Conservation (phyloP, 2,113 vertebrate genomes). For the Zeus faber region DNA sequence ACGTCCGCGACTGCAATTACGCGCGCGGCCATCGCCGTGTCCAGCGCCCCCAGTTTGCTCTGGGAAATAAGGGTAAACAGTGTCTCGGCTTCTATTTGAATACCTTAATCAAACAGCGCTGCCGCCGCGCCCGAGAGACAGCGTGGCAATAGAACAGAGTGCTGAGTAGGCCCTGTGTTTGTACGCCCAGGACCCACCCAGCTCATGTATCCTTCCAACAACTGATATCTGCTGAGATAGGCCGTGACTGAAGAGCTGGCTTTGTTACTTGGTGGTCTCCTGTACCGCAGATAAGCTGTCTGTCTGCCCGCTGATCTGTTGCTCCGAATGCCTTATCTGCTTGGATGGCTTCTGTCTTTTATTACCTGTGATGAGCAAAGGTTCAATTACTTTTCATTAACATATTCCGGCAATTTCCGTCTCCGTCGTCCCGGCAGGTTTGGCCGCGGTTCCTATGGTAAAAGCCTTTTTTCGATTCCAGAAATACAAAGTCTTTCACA, state of each 20-base stretch:
- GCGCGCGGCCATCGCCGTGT: slow-evolving; percentile 27
- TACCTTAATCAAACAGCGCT: slow-evolving; percentile 70
- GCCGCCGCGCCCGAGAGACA: slow-evolving; percentile 22
- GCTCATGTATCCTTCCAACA: slow-evolving; percentile 71
- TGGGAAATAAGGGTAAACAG: slow-evolving; percentile 54
- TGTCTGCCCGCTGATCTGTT: slow-evolving; percentile 30
- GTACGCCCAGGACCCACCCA: slow-evolving; percentile 65
- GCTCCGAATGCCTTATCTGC: slow-evolving; percentile 56
- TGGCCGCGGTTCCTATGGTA: too few species aligned
- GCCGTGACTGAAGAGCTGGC: slow-evolving; percentile 60
- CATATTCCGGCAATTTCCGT: too few species aligned
- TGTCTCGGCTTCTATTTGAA: slow-evolving; percentile 68
- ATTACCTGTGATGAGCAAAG: slow-evolving; percentile 47
- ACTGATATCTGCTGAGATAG: slow-evolving; percentile 68
- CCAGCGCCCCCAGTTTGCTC: slow-evolving; percentile 43
- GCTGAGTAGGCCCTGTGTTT: slow-evolving; percentile 53
- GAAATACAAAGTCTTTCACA: too few species aligned
- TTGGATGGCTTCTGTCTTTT: slow-evolving; percentile 39
- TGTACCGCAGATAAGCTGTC: slow-evolving; percentile 50
- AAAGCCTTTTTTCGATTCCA: too few species aligned
- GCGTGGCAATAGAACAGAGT: slow-evolving; percentile 41
- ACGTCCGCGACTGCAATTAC: slow-evolving; percentile 35
- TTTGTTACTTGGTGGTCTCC: slow-evolving; percentile 67
- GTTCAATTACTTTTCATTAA: slow-evolving; percentile 45
- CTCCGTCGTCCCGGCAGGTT: too few species aligned